These are phyloP conservation scores for Dugesia japonica DNA, from an alignment of 2,888 invertebrate species.

Conservation along the genomic window DNA sequence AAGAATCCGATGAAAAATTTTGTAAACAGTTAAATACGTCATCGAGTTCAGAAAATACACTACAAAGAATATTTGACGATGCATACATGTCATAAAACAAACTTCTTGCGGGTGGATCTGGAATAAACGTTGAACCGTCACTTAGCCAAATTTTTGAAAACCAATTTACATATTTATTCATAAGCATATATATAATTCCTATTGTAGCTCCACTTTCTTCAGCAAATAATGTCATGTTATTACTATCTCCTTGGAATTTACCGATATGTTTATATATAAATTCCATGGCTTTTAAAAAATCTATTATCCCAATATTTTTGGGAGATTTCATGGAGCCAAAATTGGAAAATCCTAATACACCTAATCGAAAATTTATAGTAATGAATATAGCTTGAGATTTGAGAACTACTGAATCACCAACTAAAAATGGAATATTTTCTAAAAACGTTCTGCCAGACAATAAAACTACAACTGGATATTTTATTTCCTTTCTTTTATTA, in stretches of 20 bases:
- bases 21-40: conserved; percentile 4
- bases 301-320: conserved; percentile 21
- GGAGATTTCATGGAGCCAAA: conserved; percentile 4
- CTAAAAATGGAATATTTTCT: neutral
- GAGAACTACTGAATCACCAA: neutral
- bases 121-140: conserved; percentile 8
- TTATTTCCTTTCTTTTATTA: neutral
- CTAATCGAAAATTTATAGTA: conserved; percentile 26
- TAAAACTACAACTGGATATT: conserved; percentile 17
- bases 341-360: conserved; percentile 27
- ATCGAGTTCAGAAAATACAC: neutral
- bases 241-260: neutral
- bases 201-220: conserved; percentile 25
- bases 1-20: neutral
- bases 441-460: conserved; percentile 20
- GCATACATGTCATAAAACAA: neutral
- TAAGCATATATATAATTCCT: conserved; percentile 1
- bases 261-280: neutral
- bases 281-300: conserved; percentile 20
- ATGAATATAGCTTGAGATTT: neutral
- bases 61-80: conserved; percentile 8
- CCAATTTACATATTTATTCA: neutral
- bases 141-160: conserved; percentile 25
- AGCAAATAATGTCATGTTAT: conserved; percentile 10
- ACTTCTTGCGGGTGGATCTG: neutral